phyloP scores from a whole-genome alignment of 2,888 invertebrate species.

The Protodeltote pygarga region DNA sequence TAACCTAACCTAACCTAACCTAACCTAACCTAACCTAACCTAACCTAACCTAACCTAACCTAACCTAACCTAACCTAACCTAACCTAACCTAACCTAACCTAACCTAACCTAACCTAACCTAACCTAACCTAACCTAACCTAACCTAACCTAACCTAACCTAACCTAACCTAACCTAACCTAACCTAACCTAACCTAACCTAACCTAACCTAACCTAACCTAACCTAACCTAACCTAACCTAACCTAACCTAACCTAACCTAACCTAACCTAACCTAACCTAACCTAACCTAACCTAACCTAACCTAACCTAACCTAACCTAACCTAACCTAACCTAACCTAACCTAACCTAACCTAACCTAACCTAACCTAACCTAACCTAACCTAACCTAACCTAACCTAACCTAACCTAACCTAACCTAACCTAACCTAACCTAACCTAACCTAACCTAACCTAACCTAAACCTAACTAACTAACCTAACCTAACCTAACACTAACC shows the following conservation, averaged over 20 bases:
- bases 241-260: conserved; percentile 33
- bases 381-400: conserved; percentile 39
- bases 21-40: conserved; percentile 46
- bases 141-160: conserved; percentile 45
- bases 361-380: conserved; percentile 39
- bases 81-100: conserved; percentile 48
- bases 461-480: conserved; percentile 35
- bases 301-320: conserved; percentile 43
- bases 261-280: conserved; percentile 45
- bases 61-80: conserved; percentile 47
- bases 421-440: conserved; percentile 33
- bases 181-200: conserved; percentile 34
- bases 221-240: conserved; percentile 38
- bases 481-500: conserved; percentile 34
- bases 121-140: conserved; percentile 47
- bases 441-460: conserved; percentile 38
- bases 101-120: conserved; percentile 48
- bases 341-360: conserved; percentile 41
- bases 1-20: conserved; percentile 44
- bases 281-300: conserved; percentile 42
- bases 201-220: conserved; percentile 30
- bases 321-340: conserved; percentile 34
- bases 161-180: conserved; percentile 40
- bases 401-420: conserved; percentile 37
- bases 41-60: conserved; percentile 47